These are phyloP conservation scores for Pseudorectes ferrugineus DNA, from an alignment of 2,113 vertebrate species.

Conservation along the genomic window DNA sequence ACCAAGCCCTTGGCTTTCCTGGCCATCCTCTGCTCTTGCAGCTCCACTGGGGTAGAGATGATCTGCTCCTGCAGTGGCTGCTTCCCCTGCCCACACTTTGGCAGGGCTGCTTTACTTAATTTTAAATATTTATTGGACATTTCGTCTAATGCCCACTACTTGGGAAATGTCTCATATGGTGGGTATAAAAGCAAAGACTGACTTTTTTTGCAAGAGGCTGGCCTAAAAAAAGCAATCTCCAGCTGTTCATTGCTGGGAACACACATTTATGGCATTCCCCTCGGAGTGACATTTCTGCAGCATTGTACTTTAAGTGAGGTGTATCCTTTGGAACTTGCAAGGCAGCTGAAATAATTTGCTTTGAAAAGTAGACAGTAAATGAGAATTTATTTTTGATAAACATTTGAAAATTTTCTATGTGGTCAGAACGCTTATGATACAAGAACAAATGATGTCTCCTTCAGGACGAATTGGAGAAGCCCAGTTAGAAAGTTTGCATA, in stretches of 20 bases:
- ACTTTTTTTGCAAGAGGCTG: neutral
- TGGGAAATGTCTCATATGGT: neutral
- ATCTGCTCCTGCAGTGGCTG: neutral
- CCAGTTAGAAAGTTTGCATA: neutral
- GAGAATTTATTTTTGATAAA: neutral
- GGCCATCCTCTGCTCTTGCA: fast-evolving
- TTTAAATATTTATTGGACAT: neutral
- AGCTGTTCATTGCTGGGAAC: neutral
- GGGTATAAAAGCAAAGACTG: neutral
- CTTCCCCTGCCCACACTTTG: neutral
- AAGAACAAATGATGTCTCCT: neutral
- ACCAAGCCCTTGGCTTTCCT: neutral
- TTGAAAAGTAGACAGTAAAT: neutral
- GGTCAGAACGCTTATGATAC: neutral
- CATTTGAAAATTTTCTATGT: neutral
- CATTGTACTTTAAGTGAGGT: neutral
- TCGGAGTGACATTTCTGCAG: neutral
- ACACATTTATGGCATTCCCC: neutral
- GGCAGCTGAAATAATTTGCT: neutral
- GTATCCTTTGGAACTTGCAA: neutral
- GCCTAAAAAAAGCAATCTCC: neutral
- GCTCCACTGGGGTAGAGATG: neutral
- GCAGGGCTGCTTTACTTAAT: neutral
- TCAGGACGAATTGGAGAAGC: neutral
- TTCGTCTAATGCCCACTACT: neutral